These are phyloP conservation scores for Epiperipatus broadwayi DNA, from an alignment of 2,888 invertebrate genomes.

Conservation along the genomic window DNA sequence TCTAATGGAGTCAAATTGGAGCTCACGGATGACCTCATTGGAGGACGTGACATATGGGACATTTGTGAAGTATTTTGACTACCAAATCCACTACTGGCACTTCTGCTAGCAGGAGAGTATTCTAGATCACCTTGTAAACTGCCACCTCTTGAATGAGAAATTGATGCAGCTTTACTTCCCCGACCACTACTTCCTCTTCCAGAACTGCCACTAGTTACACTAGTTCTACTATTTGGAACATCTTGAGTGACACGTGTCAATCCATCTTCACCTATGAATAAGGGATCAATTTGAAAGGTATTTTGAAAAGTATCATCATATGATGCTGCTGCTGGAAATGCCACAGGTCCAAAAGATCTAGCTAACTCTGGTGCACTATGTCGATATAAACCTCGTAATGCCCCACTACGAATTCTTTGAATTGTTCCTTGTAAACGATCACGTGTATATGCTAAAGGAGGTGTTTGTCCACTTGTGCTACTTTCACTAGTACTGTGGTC, in stretches of 20 bases:
- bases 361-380: conserved; percentile 18
- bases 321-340: conserved; percentile 11
- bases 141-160: conserved; percentile 18
- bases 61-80: conserved; percentile 65
- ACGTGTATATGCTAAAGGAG: conserved; percentile 21
- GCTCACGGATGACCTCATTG: too few species aligned
- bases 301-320: neutral
- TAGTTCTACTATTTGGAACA: conserved; percentile 16
- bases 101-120: conserved; percentile 66
- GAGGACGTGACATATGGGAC: too few species aligned
- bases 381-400: too few species aligned
- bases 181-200: conserved; percentile 20
- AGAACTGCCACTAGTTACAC: conserved; percentile 17
- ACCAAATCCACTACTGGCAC: conserved; percentile 72
- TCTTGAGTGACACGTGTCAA: conserved; percentile 13
- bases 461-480: too few species aligned
- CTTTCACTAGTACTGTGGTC: too few species aligned
- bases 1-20: too few species aligned
- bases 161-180: conserved; percentile 23
- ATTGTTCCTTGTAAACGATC: conserved; percentile 22
- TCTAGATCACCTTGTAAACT: conserved; percentile 33
- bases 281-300: too few species aligned
- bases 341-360: conserved; percentile 6
- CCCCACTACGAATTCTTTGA: conserved; percentile 21
- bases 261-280: conserved; percentile 8